A percentile compares a stretch with the other conserved stretches of the same genome.
phyloP scores from a whole-genome alignment of 2,113 vertebrate species.

The Erythrolamprus reginae region DNA sequence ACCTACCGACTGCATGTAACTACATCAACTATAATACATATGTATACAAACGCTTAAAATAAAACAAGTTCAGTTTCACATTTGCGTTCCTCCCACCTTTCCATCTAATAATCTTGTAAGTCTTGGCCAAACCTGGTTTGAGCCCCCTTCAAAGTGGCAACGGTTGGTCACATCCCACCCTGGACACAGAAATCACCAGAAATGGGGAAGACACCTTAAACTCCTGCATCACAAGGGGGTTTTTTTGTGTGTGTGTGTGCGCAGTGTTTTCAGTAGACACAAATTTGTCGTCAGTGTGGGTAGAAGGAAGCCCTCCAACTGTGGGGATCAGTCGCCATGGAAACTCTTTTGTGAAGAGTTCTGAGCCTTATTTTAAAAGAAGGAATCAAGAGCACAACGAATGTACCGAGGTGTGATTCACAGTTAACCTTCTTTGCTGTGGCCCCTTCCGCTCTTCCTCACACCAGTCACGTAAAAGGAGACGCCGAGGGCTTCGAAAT shows the following conservation, averaged over 20 bases:
- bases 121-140: not conserved
- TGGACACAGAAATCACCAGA: not conserved
- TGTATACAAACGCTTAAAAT: not conserved
- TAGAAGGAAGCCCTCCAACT: not conserved
- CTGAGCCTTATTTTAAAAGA: not conserved
- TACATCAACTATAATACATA: not conserved
- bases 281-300: not conserved
- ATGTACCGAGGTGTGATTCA: not conserved
- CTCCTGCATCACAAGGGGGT: not conserved
- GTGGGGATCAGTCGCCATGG: not conserved
- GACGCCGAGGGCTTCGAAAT: not conserved
- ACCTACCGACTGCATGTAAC: not conserved
- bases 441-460: not conserved
- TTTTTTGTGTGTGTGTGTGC: too few species aligned
- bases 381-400: not conserved
- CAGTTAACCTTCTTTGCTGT: not conserved
- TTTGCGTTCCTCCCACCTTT: not conserved
- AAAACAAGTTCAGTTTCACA: not conserved
- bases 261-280: not conserved
- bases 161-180: not conserved
- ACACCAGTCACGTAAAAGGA: not conserved
- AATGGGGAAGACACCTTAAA: not conserved
- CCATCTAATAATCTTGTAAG: not conserved
- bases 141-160: not conserved
- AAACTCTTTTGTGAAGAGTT: not conserved